Conservation (phyloP, 2,113 vertebrate genomes). For the Vulpes lagopus region DNA sequence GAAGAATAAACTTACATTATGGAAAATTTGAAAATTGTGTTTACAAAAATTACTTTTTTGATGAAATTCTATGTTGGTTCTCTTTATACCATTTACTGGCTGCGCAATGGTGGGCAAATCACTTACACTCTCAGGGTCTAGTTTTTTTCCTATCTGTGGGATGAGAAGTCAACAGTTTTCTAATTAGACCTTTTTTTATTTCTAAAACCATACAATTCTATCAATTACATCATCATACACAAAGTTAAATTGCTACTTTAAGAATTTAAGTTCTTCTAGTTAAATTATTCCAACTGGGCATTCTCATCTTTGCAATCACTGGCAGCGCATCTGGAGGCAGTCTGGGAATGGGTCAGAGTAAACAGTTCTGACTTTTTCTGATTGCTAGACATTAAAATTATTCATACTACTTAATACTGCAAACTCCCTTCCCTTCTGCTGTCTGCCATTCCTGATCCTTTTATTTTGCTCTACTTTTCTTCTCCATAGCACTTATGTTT, state of each 20-base stretch:
- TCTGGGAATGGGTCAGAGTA: neutral
- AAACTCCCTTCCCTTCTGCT: neutral
- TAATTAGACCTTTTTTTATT: slow-evolving; percentile 19
- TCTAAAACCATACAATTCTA: neutral
- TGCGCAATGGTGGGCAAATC: neutral
- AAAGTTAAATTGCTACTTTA: slow-evolving; percentile 5
- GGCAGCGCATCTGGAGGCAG: neutral
- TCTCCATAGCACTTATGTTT: neutral
- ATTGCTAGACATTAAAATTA: neutral
- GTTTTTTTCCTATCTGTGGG: neutral
- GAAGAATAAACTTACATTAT: neutral
- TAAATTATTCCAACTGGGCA: slow-evolving; percentile 46
- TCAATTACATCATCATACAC: neutral
- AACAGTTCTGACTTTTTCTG: neutral
- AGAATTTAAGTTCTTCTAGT: neutral
- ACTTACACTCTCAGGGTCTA: neutral
- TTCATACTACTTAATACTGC: neutral
- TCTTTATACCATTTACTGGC: slow-evolving; percentile 9
- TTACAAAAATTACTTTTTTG: neutral
- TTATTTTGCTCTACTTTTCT: neutral
- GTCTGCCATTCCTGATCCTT: neutral
- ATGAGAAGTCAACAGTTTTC: neutral
- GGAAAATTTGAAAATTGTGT: neutral
- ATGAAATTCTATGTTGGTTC: slow-evolving; percentile 10
- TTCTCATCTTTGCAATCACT: neutral